Evolutionary conservation across 2,113 vertebrate species (phyloP).

Genomic region (Datnioides undecimradiatus): DNA sequence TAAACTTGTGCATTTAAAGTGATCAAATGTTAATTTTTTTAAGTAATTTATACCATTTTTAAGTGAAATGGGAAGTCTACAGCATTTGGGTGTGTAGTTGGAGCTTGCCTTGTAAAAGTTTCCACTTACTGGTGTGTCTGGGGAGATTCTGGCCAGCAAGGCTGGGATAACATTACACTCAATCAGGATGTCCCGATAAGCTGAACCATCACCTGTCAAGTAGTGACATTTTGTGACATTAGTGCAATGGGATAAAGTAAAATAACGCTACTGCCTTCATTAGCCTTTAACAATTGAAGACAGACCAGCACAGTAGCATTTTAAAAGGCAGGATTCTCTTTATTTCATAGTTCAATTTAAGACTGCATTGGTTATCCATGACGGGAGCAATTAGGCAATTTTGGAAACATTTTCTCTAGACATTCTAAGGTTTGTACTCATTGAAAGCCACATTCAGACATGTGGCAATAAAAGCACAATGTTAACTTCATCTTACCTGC

Average conservation of each 20-base stretch:
- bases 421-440: background rate
- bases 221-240: background rate
- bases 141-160: constrained; percentile 85
- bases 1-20: no score
- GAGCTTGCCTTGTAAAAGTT: background rate
- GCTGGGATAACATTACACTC: constrained; percentile 84
- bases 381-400: no score
- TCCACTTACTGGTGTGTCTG: constrained; percentile 87
- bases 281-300: no score
- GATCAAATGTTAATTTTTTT: no score
- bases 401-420: background rate
- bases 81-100: no score
- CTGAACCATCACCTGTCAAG: constrained; percentile 88
- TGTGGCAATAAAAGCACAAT: background rate
- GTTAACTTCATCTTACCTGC: constrained; percentile 83
- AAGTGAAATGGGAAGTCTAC: no score
- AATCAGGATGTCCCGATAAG: constrained; percentile 90
- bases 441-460: background rate
- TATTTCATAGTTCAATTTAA: no score
- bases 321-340: no score
- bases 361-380: no score
- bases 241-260: background rate
- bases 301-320: no score
- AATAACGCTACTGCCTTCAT: no score
- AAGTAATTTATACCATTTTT: no score